Evolutionary conservation across 2,113 vertebrate genomes (phyloP), one percentile per base, ranked within the genome.

Genomic region (Phocoena phocoena): DNA sequence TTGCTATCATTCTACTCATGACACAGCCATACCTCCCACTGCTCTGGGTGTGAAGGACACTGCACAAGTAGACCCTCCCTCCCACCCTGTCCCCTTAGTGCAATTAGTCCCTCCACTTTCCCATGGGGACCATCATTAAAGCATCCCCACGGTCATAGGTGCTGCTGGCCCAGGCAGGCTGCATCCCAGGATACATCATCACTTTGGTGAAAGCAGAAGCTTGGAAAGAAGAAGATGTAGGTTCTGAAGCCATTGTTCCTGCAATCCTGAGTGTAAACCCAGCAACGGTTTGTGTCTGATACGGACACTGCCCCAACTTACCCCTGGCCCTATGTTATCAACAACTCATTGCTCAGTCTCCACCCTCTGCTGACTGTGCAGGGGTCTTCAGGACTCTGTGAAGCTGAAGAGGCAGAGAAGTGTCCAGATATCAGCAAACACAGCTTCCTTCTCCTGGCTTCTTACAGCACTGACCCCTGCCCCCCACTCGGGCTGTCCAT

Each of bases 291-390:
- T 28, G 1, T 36, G 62, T 25, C 41, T 33, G 44, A 36, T 1
- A 23, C 33, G n/a, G 41, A 33, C 63, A 65, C 68, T 33, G n/a
- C 15, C 21, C 28, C 38, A 1, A 28, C 10, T 26, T 18, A 20
- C 2, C 62, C 36, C 62, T 20, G 13, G 50, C 8, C 28, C 84
- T 9, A 53, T 0, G 8, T 55, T 28, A 68, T 13, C 53, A 79
- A 4, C 5, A 17, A 0, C 15, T 38, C 26, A 2, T 0, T 25
- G 36, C 26, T 21, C n/a, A 3, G 58, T 86, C 31, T 38, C 44
- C 53, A 53, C 4, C 9, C 9, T 38, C 20, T 74, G 44, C 9
- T 83, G 3, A 2, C 7, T 36, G 15, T 25, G 26, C 74, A 82
- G 33, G 23, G 67, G 67, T 10, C n/a, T 55, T 33, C 31, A 53